Base-by-base conservation (phyloP, 2,888 invertebrate species). In the Epicampocera succincta region DNA sequence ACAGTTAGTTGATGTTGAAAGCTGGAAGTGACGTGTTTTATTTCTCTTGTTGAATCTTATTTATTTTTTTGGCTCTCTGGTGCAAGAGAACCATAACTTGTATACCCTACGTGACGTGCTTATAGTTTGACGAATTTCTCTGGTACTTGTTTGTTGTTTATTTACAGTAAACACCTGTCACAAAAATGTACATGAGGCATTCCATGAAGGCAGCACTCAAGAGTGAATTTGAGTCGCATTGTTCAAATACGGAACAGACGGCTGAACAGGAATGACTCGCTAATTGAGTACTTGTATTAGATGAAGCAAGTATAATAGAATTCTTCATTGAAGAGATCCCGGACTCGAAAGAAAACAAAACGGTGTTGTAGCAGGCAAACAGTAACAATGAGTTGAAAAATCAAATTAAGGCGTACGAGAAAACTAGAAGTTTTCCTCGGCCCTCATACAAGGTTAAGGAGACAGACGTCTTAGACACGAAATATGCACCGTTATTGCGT, bases 241-340 rank as follows among this genome's bases (percentile, higher is more conserved):
- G 21, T n/a, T 61, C 61, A 46, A 17, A n/a, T 63, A 46, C 13
- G 33, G 0, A 46, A 15, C 13, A 66, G 76, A 0, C 52, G 42
- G 2, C 54, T 81, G 46, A 52, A 76, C 17, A 40, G 48, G 15
- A 54, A 40, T 8, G 78, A 80, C 42, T 71, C 66, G 0, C 15
- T 80, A 11, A 25, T 56, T 8, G 83, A 83, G 44, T 80, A 83
- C 44, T 25, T 80, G 1, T 84, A 83, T 9, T 65, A 4, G 50
- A 38, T 3, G 33, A 38, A 13, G 79, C 74, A 15, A 9, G 52
- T 1, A 69, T 82, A 9, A 5, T 68, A 4, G 50, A 42, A 21
- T 60, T n/a, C 12, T 21, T 8, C 52, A 12, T 75, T 73, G 38
- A 46, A 8, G 29, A 48, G 2, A 11, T 60, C 2, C 21, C 21